A percentile compares a stretch with the other conserved stretches of the same genome.
Evolutionary conservation across 2,888 invertebrate species (phyloP).

Genomic region (Zygogramma bicolorata): DNA sequence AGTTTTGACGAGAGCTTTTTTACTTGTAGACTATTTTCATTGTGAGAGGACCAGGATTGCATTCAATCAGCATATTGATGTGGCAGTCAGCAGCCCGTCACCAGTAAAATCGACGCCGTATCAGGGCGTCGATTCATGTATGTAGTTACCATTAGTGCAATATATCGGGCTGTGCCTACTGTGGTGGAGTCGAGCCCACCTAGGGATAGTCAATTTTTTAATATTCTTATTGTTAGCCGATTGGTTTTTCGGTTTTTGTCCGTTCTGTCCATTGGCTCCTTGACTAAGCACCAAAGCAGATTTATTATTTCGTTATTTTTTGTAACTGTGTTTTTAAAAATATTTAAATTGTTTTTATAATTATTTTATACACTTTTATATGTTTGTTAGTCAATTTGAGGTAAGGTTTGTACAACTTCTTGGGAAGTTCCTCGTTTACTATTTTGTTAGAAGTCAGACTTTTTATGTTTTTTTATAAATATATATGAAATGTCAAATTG

Average conservation of each 20-base stretch:
- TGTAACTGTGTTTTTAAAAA: constrained; percentile 61
- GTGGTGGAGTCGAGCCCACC: constrained; percentile 58
- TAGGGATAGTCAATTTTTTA: constrained; percentile 67
- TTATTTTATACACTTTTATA: constrained; percentile 67
- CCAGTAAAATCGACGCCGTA: constrained; percentile 46
- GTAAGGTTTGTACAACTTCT: constrained; percentile 63
- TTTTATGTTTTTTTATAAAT: constrained; percentile 68
- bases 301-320: constrained; percentile 62
- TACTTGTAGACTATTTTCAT: constrained; percentile 54
- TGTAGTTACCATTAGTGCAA: constrained; percentile 68
- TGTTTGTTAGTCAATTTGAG: constrained; percentile 67
- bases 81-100: constrained; percentile 45
- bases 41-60: constrained; percentile 48
- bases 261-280: constrained; percentile 61
- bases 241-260: constrained; percentile 62
- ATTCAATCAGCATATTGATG: constrained; percentile 44
- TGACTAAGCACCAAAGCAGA: constrained; percentile 66
- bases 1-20: constrained; percentile 63
- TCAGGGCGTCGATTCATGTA: constrained; percentile 47
- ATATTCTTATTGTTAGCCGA: constrained; percentile 65
- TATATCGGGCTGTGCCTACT: constrained; percentile 62
- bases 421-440: constrained; percentile 66
- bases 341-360: constrained; percentile 67
- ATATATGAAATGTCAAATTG: constrained; percentile 67
- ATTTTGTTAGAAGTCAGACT: constrained; percentile 68